Conservation (phyloP, 2,888 invertebrate genomes). For the Synergus itoensis region DNA sequence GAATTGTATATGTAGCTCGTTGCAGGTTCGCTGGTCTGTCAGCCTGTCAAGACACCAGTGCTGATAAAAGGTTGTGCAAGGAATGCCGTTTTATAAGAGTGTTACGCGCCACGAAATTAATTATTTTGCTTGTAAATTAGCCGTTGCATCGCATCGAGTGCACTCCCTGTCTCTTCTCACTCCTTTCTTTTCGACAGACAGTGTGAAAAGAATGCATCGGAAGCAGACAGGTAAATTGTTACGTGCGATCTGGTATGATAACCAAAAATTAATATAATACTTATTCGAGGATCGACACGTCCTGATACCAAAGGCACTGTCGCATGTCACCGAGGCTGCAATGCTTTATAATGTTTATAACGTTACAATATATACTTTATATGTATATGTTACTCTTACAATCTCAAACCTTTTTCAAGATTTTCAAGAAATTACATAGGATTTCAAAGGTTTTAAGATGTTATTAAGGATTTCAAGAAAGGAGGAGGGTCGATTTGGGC, state of each 20-base stretch:
- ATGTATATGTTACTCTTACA: no score
- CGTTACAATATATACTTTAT: no score
- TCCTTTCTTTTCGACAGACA: background rate
- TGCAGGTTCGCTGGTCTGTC: slow-evolving; percentile 51
- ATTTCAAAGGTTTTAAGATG: no score
- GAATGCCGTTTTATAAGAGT: slow-evolving; percentile 73
- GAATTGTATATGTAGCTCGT: slow-evolving; percentile 54
- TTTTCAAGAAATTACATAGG: no score
- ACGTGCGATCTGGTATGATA: background rate
- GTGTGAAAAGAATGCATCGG: no score
- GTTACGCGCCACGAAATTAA: slow-evolving; percentile 67
- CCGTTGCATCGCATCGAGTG: slow-evolving; percentile 37
- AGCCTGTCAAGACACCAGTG: slow-evolving; percentile 67
- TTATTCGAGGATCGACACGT: background rate
- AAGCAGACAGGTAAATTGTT: background rate
- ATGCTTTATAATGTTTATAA: no score
- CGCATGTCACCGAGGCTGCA: background rate
- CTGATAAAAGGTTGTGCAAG: slow-evolving; percentile 74
- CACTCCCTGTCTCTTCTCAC: background rate
- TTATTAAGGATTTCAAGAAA: no score
- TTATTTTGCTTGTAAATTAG: slow-evolving; percentile 63
- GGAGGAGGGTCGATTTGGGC: no score
- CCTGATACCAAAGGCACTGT: background rate
- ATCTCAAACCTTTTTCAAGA: no score
- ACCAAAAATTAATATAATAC: background rate